A percentile compares a stretch with the other conserved stretches of the same genome.
Conservation (phyloP, 2,888 invertebrate genomes). For the Tetramorium bicarinatum region DNA sequence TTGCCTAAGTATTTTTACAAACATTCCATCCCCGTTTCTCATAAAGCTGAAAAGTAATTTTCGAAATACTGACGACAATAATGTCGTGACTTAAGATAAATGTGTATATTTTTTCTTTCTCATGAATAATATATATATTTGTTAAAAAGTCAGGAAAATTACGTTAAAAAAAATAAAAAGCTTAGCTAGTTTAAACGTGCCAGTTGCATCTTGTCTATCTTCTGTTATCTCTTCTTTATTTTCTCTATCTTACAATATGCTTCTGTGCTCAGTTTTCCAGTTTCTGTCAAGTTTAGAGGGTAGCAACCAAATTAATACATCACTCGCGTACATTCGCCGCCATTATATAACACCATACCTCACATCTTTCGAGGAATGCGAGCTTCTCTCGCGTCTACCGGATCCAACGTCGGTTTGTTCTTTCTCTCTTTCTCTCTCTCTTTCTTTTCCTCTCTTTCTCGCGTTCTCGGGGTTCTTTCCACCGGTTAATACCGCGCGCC, state of each 20-base stretch:
- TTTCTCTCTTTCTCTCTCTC: neutral
- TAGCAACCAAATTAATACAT: constrained; percentile 29
- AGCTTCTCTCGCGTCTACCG: constrained; percentile 56
- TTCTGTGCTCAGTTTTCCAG: neutral
- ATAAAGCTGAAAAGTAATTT: neutral
- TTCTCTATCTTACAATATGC: neutral
- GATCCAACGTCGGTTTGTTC: constrained; percentile 58
- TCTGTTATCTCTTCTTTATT: neutral
- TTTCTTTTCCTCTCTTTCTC: constrained; percentile 47
- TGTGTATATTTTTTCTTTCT: neutral
- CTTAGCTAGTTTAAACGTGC: neutral
- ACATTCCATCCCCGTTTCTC: neutral
- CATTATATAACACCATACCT: constrained; percentile 46
- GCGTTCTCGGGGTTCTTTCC: constrained; percentile 56
- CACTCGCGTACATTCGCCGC: constrained; percentile 1
- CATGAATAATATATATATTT: neutral
- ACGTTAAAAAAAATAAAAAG: neutral
- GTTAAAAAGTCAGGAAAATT: neutral
- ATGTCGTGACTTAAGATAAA: neutral
- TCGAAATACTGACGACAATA: neutral
- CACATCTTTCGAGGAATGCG: constrained; percentile 37
- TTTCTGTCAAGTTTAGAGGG: neutral
- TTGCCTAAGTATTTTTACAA: neutral
- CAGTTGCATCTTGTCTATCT: neutral
- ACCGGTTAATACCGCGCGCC: constrained; percentile 58